These are phyloP conservation scores for Ceratoteleas bidentatus DNA, from an alignment of 1,140 invertebrate species.

Conservation along the genomic window DNA sequence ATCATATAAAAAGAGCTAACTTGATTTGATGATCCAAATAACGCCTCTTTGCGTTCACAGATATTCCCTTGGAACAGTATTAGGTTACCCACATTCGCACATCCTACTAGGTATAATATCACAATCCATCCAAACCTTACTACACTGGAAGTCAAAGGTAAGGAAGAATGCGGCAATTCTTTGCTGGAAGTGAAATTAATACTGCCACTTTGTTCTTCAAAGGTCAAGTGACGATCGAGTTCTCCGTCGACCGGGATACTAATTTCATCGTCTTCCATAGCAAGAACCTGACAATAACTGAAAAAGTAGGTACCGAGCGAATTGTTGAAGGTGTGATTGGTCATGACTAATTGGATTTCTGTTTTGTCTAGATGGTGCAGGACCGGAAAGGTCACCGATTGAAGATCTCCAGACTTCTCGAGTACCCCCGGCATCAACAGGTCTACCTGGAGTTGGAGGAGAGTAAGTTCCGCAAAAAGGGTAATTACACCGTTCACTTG, in stretches of 20 bases:
- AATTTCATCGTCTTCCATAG: conserved; percentile 95
- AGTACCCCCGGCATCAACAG: conserved; percentile 92
- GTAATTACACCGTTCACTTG: conserved; percentile 92
- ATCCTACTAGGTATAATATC: conserved; percentile 93
- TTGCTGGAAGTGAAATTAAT: not conserved
- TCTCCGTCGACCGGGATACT: conserved; percentile 91
- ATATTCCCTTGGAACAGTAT: conserved; percentile 95
- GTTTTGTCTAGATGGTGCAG: conserved; percentile 83
- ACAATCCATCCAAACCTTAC: conserved; percentile 97
- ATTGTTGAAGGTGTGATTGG: not conserved
- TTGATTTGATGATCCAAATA: conserved; percentile 9
- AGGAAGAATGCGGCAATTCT: conserved; percentile 1
- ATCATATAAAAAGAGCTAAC: too few species aligned
- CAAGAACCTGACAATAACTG: conserved; percentile 93
- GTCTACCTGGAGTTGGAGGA: conserved; percentile 92
- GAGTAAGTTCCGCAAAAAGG: conserved; percentile 86
- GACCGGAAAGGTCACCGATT: conserved; percentile 87
- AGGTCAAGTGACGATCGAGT: conserved; percentile 93
- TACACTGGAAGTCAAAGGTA: conserved; percentile 92
- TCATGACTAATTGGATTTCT: not conserved
- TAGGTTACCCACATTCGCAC: conserved; percentile 89
- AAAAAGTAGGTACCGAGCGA: conserved; percentile 84
- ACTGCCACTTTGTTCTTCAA: conserved; percentile 26
- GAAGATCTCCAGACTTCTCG: conserved; percentile 87
- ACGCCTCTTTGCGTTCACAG: conserved; percentile 70